Base-by-base conservation (phyloP, 2,113 vertebrate genomes). In the Eurypyga helias region DNA sequence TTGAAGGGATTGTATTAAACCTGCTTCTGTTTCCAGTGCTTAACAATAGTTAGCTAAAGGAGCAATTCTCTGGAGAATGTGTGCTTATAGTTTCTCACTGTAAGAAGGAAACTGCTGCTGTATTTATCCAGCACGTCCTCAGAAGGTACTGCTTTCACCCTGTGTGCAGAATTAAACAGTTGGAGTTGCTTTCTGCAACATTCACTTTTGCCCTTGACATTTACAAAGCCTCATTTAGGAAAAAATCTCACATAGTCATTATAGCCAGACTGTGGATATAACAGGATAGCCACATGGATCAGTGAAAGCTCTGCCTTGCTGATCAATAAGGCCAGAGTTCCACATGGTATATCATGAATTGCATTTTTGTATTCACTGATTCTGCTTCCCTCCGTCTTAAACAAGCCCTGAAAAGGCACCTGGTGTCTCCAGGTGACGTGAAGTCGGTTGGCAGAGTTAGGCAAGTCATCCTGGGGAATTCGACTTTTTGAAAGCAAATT, bases 141-240 rank as follows among this genome's bases (percentile, higher is more conserved):
- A 95, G 79, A 83, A 77, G 46, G 46, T 18, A 48, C 13, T 0
- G 2, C 23, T 85, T 89, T 78, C 45, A 71, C 43, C 16, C 14
- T 2, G 0, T 36, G 29, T 46, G 34, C 0, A 0, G 17, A 23
- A 29, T 54, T 24, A 75, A 79, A 55, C 24, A 19, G 2, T 43
- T 70, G 51, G 52, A 57, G 13, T n/a, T 49, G 34, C 67, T 77
- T 76, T 90, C 76, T 90, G 62, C 28, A 52, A 17, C 12, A 18
- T 65, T 83, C 7, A 3, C 55, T 90, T 92, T 89, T 91, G 45
- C 33, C 26, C 54, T 52, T 91, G 76, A 38, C 34, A 45, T 65
- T 90, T 80, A 46, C 36, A 67, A 76, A 78, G 29, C 61, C 19
- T 85, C 58, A 70, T 5, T 57, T 28, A 65, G 48, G 33, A 49